phyloP scores from a whole-genome alignment of 2,113 vertebrate species.

The Myiagra hebetior region DNA sequence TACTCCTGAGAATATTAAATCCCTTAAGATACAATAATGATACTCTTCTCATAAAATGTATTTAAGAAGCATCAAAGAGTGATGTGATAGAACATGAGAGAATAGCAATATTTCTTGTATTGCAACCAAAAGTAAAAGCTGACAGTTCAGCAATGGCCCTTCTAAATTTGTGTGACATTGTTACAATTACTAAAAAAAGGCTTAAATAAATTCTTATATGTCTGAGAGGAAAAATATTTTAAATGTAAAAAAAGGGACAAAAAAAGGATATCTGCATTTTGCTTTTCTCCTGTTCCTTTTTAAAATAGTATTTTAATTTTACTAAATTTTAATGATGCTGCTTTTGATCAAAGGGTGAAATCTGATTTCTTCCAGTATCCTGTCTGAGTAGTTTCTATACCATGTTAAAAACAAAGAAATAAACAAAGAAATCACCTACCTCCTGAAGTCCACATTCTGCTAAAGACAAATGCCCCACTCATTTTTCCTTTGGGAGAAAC shows the following conservation, averaged over 20 bases:
- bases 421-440: neutral
- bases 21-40: neutral
- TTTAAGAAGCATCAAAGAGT: neutral
- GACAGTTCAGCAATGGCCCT: neutral
- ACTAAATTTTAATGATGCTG: neutral
- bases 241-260: neutral
- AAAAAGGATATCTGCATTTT: neutral
- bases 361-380: neutral
- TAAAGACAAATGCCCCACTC: neutral
- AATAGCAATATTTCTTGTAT: neutral
- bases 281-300: neutral
- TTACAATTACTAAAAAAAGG: neutral
- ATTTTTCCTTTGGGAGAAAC: neutral
- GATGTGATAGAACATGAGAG: neutral
- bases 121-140: neutral
- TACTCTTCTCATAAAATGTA: neutral
- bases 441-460: neutral
- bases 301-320: neutral
- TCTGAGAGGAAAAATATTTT: neutral
- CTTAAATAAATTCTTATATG: neutral
- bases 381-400: neutral
- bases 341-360: neutral
- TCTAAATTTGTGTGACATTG: neutral
- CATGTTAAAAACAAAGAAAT: neutral
- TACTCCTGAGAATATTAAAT: neutral